Percentiles rank a stretch among this genome's conserved stretches.
Evolutionary conservation across 1,140 invertebrate species (phyloP).

Genomic region (Pseudomyrmex cubaensis): DNA sequence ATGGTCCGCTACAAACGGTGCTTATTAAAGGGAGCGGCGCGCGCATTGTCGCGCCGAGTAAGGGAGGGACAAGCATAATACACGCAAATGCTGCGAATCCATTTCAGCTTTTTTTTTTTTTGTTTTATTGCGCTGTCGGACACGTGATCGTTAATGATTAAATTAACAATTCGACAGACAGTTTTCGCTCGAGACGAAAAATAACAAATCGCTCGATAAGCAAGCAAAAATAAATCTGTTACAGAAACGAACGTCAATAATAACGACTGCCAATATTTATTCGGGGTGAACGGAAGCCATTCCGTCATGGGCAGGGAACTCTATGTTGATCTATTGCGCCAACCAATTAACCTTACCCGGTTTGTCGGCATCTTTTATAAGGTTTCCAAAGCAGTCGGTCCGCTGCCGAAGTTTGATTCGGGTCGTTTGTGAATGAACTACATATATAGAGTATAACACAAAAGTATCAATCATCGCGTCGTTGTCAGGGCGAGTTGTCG

Average conservation of each 20-base stretch:
- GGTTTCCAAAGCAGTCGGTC: conserved; percentile 67
- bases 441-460: conserved; percentile 9
- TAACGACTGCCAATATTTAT: neutral
- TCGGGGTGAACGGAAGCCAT: conserved; percentile 71
- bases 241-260: neutral
- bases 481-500: conserved; percentile 1
- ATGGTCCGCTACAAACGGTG: conserved; percentile 60
- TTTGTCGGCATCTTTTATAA: conserved; percentile 72
- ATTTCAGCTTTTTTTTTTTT: neutral
- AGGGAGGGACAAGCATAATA: neutral
- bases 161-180: neutral
- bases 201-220: too few species aligned
- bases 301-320: conserved; percentile 73
- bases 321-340: conserved; percentile 71
- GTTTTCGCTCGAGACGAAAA: too few species aligned
- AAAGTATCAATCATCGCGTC: conserved; percentile 5
- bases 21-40: conserved; percentile 1
- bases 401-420: conserved; percentile 27
- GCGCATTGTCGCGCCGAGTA: neutral
- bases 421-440: conserved; percentile 19
- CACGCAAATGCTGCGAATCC: neutral
- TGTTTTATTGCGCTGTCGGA: neutral
- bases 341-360: conserved; percentile 76
- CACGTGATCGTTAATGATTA: neutral
- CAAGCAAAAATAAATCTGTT: neutral